Evolutionary conservation across 2,797 vertebrate genomes (phyloP), one percentile per base, ranked within the genome.

Genomic region (Petrocephalus schoutedeni): DNA sequence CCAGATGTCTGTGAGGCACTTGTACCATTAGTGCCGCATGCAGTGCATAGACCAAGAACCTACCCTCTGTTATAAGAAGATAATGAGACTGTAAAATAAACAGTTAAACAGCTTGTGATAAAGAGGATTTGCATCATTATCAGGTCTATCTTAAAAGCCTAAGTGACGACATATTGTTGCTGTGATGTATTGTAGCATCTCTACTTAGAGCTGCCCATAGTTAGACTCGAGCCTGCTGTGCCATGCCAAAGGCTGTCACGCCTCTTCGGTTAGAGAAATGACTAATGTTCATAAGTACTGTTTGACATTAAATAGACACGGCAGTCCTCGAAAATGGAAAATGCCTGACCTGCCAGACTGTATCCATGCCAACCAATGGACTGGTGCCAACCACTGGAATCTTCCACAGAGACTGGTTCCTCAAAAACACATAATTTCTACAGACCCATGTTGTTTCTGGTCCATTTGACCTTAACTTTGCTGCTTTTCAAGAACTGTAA

Each of bases 251-350:
- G 21, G 74, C 41, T 45, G 74, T 80, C 74, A 45, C 41, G 74
- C 41, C 41, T 49, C 74, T 80, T 80, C 19, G 74, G 36, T 80
- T 16, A 80, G 74, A 49, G 41, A 80, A 19, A 80, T 54, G 80
- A 54, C 80, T 84, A 49, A 84, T 53, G n/a, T 23, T 84, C 80
- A 84, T 53, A 28, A 23, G 4, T n/a, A 54, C 21, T 16, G 51
- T 84, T 84, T 54, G 51, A 49, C 49, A 54, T 84, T 84, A 83
- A 83, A 83, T 53, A 84, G 80, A 54, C 45, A 84, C 19, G 23
- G 51, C 45, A 54, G 49, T 53, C 80, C 10, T 23, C 9, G 10
- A 84, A 54, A 54, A 84, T 84, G 80, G 80, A 84, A 84, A 54
- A 84, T 54, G 21, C 80, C 23, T 54, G 9, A 14, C 51, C 45